phyloP scores from a whole-genome alignment of 2,888 invertebrate species.

The Nemapogon koenigi region DNA sequence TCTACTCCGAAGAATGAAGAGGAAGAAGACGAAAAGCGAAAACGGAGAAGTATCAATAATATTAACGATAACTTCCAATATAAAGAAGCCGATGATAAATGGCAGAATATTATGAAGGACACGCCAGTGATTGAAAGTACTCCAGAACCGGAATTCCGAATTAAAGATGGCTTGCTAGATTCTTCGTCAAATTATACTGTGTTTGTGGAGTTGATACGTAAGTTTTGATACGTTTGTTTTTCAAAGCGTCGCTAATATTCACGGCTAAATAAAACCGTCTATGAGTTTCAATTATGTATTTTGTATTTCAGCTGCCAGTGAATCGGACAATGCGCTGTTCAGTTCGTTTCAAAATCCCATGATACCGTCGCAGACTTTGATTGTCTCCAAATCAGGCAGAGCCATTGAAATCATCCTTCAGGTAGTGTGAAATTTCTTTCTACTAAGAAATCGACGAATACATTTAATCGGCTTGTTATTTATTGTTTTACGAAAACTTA shows the following conservation, averaged over 20 bases:
- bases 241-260: no score
- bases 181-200: constrained; percentile 83
- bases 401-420: constrained; percentile 70
- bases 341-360: constrained; percentile 79
- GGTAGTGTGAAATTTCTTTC: constrained; percentile 33
- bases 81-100: constrained; percentile 9
- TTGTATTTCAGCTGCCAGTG: constrained; percentile 22
- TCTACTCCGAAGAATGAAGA: constrained; percentile 10
- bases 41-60: background rate
- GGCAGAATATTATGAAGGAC: constrained; percentile 24
- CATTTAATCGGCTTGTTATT: no score
- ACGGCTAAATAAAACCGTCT: no score
- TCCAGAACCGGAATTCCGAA: constrained; percentile 20
- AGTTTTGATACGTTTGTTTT: no score
- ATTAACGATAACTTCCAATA: no score
- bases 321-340: constrained; percentile 65
- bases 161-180: constrained; percentile 74
- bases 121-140: constrained; percentile 18
- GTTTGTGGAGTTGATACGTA: constrained; percentile 84
- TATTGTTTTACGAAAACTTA: no score
- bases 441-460: no score
- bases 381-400: constrained; percentile 37
- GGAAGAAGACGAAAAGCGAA: background rate
- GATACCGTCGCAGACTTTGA: constrained; percentile 70
- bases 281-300: no score